A percentile compares a stretch with the other conserved stretches of the same genome.
Evolutionary conservation across 1,140 invertebrate species (phyloP).

Genomic region (Ctenoplectra terminalis): DNA sequence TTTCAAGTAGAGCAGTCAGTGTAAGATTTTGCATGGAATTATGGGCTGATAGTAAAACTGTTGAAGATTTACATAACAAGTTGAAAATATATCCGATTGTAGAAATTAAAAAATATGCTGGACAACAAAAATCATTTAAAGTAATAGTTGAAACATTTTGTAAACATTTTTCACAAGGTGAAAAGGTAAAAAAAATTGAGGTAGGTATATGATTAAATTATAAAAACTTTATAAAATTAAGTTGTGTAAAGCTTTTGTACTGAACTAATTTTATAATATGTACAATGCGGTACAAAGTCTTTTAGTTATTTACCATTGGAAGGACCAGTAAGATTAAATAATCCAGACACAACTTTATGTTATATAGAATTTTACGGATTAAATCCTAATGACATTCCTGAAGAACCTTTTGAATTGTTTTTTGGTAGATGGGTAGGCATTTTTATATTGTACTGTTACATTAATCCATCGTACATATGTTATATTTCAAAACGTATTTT

Average conservation of each 20-base stretch:
- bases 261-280: neutral
- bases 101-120: constrained; percentile 83
- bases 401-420: constrained; percentile 89
- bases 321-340: constrained; percentile 91
- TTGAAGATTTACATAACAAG: constrained; percentile 85
- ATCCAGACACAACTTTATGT: constrained; percentile 90
- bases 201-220: constrained; percentile 80
- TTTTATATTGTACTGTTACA: constrained; percentile 15
- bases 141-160: constrained; percentile 95
- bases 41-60: constrained; percentile 86
- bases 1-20: constrained; percentile 90
- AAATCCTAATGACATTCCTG: constrained; percentile 88
- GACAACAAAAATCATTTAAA: constrained; percentile 87
- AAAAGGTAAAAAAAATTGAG: constrained; percentile 94
- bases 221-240: constrained; percentile 18
- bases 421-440: constrained; percentile 92
- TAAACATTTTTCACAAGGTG: constrained; percentile 89
- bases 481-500: constrained; percentile 48
- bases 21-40: constrained; percentile 90
- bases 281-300: constrained; percentile 81
- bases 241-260: constrained; percentile 21
- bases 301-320: constrained; percentile 92
- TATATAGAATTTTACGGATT: constrained; percentile 95
- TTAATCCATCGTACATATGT: neutral
- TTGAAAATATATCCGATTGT: constrained; percentile 84